Percentiles rank a stretch among this genome's conserved stretches.
Evolutionary conservation across 2,888 invertebrate species (phyloP).

Genomic region (Actias luna): DNA sequence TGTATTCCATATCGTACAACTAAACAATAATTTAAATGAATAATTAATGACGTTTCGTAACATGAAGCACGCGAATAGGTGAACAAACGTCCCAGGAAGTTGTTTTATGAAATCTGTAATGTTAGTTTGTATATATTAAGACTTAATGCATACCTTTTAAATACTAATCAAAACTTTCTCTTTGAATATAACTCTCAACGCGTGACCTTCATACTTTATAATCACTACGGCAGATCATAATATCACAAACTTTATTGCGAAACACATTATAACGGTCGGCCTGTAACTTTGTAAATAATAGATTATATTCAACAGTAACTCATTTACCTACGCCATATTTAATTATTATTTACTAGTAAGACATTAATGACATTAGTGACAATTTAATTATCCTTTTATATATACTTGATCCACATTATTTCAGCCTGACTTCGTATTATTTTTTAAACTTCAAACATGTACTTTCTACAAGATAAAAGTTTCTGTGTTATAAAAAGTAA

Average conservation of each 20-base stretch:
- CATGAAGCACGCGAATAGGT: neutral
- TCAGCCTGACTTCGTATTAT: too few species aligned
- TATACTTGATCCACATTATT: too few species aligned
- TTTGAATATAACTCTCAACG: slow-evolving; percentile 24
- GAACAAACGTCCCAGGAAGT: slow-evolving; percentile 5
- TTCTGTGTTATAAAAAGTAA: too few species aligned
- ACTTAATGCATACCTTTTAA: slow-evolving; percentile 22
- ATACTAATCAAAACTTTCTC: slow-evolving; percentile 32
- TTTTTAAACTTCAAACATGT: too few species aligned
- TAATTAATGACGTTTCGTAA: slow-evolving; percentile 8
- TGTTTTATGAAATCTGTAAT: neutral
- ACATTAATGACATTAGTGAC: slow-evolving; percentile 19
- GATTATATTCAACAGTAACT: slow-evolving; percentile 29
- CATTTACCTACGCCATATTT: slow-evolving; percentile 48
- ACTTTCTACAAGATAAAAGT: too few species aligned
- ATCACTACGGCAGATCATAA: slow-evolving; percentile 22
- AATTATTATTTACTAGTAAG: slow-evolving; percentile 30
- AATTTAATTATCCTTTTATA: too few species aligned
- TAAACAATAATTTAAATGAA: slow-evolving; percentile 4
- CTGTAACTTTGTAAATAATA: slow-evolving; percentile 32
- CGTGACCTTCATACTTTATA: slow-evolving; percentile 35
- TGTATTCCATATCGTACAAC: neutral
- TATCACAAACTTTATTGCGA: slow-evolving; percentile 26
- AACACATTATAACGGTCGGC: slow-evolving; percentile 25
- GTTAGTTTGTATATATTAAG: slow-evolving; percentile 7